Conservation (phyloP, 2,113 vertebrate species). For the Centropus bengalensis region DNA sequence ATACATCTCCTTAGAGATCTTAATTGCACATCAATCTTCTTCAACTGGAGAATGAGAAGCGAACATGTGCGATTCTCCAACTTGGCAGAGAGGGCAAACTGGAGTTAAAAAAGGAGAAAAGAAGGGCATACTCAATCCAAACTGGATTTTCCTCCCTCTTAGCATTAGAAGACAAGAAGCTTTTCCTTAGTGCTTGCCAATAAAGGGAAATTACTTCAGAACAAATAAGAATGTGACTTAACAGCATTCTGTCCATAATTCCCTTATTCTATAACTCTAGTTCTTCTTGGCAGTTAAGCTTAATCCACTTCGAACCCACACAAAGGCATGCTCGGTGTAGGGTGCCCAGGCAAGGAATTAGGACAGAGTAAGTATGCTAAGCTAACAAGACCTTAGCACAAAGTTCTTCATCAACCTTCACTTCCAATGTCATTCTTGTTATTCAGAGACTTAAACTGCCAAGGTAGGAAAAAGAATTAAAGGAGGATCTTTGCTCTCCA, state of each 20-base stretch:
- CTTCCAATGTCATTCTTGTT: neutral
- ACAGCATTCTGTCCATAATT: constrained; percentile 22
- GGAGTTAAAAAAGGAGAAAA: constrained; percentile 32
- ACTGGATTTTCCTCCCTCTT: neutral
- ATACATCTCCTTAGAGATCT: constrained; percentile 55
- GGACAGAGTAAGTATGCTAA: constrained; percentile 14
- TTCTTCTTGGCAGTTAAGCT: constrained; percentile 33
- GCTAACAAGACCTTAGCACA: constrained; percentile 13
- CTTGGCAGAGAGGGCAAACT: constrained; percentile 61
- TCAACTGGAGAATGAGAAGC: constrained; percentile 25
- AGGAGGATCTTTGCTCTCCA: neutral
- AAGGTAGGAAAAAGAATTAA: neutral
- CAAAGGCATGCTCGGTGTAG: constrained; percentile 28
- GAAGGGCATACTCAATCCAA: constrained; percentile 1
- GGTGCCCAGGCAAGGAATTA: constrained; percentile 53
- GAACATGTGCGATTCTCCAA: constrained; percentile 18
- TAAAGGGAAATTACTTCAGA: constrained; percentile 25
- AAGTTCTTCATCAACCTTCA: constrained; percentile 20
- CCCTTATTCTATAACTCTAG: constrained; percentile 13
- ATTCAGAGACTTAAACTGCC: neutral
- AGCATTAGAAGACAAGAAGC: constrained; percentile 1
- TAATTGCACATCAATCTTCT: constrained; percentile 71
- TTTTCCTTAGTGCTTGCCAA: constrained; percentile 39
- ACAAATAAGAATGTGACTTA: constrained; percentile 46
- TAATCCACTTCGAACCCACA: constrained; percentile 59